Evolutionary conservation across 2,888 invertebrate genomes (phyloP), one percentile per base, ranked within the genome.

Genomic region (Chromoteleia sp.): DNA sequence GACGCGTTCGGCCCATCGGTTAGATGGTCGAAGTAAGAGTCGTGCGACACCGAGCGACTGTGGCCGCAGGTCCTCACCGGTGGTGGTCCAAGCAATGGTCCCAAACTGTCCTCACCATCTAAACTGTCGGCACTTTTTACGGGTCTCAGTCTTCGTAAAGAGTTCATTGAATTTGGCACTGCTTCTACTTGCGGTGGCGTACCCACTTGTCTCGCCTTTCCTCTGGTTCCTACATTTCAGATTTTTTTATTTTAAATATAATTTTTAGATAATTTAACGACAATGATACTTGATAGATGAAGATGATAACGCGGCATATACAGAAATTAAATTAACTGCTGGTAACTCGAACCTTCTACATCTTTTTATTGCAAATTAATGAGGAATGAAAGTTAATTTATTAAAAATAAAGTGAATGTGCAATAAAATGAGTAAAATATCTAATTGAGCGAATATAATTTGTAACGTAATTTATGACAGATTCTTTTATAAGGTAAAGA

Each of bases 1-100:
- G 80, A 92, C 85, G 86, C 92, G 89, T 87, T 93, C 85, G 81
- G 93, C 86, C 88, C 93, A 92, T 95, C 93, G 92, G 95, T 93
- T 93, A 94, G 86, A 93, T 95, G 93, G 87, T 98, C 97, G 92
- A 98, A 98, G 92, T 98, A 98, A 0, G 98, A 98, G 91, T 98
- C 98, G 92, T 98, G 98, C 0, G 97, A 97, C 0, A 97, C 96
- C 0, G 97, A 97, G 86, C 93, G 92, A 85, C 93, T 93, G 84
- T 94, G 94, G 2, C 93, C 93, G 68, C 93, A 92, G 0, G 93
- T 92, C 86, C 86, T 78, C 88, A 87, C 68, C 84, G 87, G 91
- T 54, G 92, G 92, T 14, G 93, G 90, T 7, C 93, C 93, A 52
- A 93, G 86, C 48, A 91, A 84, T 0, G 92, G 92, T 0, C 91